Base-by-base conservation (phyloP, 2,797 vertebrate genomes). In the Anisognathus igniventris region DNA sequence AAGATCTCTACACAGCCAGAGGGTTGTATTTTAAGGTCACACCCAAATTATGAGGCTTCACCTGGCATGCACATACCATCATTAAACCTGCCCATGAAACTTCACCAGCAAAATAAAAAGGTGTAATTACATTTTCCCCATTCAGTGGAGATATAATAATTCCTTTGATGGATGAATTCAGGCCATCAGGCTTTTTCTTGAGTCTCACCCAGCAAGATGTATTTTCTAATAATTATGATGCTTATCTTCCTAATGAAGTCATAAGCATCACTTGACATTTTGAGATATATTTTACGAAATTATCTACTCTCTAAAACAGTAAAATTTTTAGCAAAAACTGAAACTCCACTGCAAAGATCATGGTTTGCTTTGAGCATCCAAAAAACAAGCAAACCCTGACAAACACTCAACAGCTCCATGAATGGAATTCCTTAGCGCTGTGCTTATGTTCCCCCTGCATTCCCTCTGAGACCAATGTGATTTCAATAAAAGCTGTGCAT, bases 1-100 rank as follows among this genome's bases (percentile, higher is more conserved):
- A 96, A 92, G 71, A 84, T 73, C 87, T 96, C 94, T 71, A 70
- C 60, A 92, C 93, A 94, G 95, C 96, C 96, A 95, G 95, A 96
- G 96, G 96, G 86, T 33, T 96, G 67, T 95, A 82, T 95, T 96
- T 96, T 95, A 90, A 95, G 90, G 93, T 95, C 94, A 96, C 93
- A 92, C 96, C 96, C 94, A 95, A 94, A 96, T 93, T 92, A 86
- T 71, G 83, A 95, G 80, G 88, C 94, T 84, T 95, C 74, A 95
- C 67, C 74, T 93, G 93, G 88, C 92, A 95, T 60, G 77, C 80
- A 95, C 80, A 86, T 86, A 96, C 64, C 88, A 37, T 94, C 77
- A 95, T 92, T 92, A 96, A 96, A 88, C 80, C 80, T 93, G 80
- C 92, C 92, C 86, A 82, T 70, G 95, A 95, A 96, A 95, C 77